Conservation (phyloP, 2,797 vertebrate species). For the Falco novaeseelandiae region DNA sequence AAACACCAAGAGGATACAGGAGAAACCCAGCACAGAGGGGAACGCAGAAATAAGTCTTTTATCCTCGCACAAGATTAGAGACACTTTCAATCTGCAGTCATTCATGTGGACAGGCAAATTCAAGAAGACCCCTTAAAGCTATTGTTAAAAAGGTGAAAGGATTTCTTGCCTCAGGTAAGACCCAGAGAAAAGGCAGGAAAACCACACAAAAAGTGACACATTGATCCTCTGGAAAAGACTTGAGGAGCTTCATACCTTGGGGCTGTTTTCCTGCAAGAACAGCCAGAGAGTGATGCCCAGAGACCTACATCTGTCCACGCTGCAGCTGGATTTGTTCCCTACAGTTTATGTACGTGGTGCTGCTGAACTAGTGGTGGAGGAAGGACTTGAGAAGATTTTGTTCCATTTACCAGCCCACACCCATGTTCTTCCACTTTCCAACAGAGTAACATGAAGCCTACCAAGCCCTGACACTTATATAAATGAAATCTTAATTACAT, state of each 20-base stretch:
- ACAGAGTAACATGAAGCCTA: neutral
- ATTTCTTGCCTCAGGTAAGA: neutral
- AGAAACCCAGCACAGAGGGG: neutral
- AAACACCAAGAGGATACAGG: neutral
- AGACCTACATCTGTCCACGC: neutral
- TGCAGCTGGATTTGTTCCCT: neutral
- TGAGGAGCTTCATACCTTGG: neutral
- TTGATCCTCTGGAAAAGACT: neutral
- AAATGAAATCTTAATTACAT: neutral
- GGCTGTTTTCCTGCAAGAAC: neutral
- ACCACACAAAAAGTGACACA: too few species aligned
- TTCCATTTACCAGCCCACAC: neutral
- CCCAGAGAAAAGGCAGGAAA: neutral
- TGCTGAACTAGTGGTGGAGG: neutral
- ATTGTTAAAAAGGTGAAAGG: neutral
- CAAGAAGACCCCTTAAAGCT: neutral
- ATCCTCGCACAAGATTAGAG: neutral
- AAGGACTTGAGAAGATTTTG: neutral
- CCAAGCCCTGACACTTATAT: neutral
- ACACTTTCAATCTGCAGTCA: neutral
- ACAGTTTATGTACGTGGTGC: neutral
- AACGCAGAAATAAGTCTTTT: neutral
- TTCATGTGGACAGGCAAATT: neutral
- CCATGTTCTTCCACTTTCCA: neutral
- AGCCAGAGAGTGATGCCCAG: neutral